Evolutionary conservation across 1,140 invertebrate species (phyloP), one percentile per base, ranked within the genome.

Genomic region (Stenopsyche tienmushanensis): DNA sequence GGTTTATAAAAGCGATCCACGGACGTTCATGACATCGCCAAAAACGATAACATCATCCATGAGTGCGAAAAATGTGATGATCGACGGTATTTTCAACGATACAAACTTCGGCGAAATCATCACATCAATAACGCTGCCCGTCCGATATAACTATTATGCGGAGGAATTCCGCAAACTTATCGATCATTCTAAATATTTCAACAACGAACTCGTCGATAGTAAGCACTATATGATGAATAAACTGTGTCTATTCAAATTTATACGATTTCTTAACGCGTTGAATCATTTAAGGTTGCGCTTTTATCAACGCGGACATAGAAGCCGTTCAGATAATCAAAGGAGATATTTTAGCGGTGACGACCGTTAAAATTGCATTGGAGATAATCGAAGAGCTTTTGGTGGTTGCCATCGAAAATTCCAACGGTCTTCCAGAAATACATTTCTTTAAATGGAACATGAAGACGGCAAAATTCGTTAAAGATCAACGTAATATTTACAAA

Each of bases 381-480:
- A 45, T 25, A n/a, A 23, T 5, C 23, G 1, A 53, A 7, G 26
- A 17, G 1, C 41, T 53, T 42, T 5, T 64, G n/a, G 34, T 21
- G 9, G 18, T 64, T 3, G 62, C 29, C 3, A 52, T 54, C 15
- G 26, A 23, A 53, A 64, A 53, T 54, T 13, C 45, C 10, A 41
- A 25, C 21, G 47, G 29, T 15, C 34, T 29, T 21, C 50, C 62
- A 9, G 26, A 53, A 42, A 54, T 64, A 41, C 15, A 18, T 21
- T 53, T 64, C 1, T 58, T 55, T 29, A 47, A 17, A 45, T 65
- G 63, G 63, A 34, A 47, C 15, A n/a, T 1, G 2, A 9, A 49
- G 13, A 24, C 7, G 10, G n/a, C 23, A 10, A 47, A 20, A 1
- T 58, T 65, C 13, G n/a, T 58, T 34, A 7, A 18, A 18, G 57